A percentile compares a stretch with the other conserved stretches of the same genome.
Evolutionary conservation across 2,888 invertebrate species (phyloP).

Genomic region (Drosophila fulvimacula): DNA sequence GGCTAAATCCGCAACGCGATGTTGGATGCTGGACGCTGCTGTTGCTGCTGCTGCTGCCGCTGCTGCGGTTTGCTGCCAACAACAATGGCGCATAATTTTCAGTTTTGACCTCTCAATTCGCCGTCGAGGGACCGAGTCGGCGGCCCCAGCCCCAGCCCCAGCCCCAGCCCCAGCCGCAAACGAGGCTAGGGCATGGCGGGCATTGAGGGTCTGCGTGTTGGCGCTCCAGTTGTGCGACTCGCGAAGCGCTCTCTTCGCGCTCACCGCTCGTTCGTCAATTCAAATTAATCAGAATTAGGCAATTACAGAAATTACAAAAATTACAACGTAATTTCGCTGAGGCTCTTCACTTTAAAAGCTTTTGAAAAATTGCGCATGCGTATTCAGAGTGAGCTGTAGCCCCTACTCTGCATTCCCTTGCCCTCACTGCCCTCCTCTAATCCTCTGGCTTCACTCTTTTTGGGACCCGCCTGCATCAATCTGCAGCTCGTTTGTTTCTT

Average conservation of each 20-base stretch:
- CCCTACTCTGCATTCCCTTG: background rate
- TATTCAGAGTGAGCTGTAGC: constrained; percentile 53
- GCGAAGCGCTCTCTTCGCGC: background rate
- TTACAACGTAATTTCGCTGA: constrained; percentile 80
- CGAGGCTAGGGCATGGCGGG: background rate
- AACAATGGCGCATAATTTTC: constrained; percentile 79
- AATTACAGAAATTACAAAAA: constrained; percentile 84
- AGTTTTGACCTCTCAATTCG: constrained; percentile 82
- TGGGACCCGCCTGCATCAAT: constrained; percentile 16
- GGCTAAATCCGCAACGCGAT: constrained; percentile 27
- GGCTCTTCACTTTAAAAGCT: constrained; percentile 78
- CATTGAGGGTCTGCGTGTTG: background rate
- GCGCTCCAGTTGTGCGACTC: constrained; percentile 38
- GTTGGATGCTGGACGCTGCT: constrained; percentile 7
- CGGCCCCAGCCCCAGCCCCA: constrained; percentile 26
- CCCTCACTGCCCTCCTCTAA: background rate
- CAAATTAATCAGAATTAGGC: constrained; percentile 84
- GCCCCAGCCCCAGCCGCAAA: constrained; percentile 26
- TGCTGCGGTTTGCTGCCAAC: constrained; percentile 37
- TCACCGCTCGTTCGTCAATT: constrained; percentile 65
- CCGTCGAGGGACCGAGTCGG: constrained; percentile 57
- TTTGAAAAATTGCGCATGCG: constrained; percentile 79
- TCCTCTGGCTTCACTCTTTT: background rate
- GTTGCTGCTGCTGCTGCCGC: background rate
- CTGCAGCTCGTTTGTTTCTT: constrained; percentile 52